Base-by-base conservation (phyloP, 2,888 invertebrate genomes). In the Chrysolina haemoptera region DNA sequence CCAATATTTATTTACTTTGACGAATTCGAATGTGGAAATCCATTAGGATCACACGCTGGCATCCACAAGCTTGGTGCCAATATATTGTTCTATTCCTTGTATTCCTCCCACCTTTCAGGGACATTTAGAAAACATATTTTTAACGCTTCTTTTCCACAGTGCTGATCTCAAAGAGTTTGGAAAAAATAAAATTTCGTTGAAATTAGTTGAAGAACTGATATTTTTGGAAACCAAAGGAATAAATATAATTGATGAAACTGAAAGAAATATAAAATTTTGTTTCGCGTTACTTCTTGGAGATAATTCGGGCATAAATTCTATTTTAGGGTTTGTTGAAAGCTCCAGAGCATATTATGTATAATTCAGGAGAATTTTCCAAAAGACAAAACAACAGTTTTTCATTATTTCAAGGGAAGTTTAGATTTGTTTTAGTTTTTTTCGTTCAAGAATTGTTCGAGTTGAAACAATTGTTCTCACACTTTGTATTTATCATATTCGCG, bases 51-150 rank as follows among this genome's bases (percentile, higher is more conserved):
- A 18, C 63, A 63, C 9, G 65, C 76, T 35, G 80, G 79, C 2
- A 64, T 71, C 41, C 74, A 81, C 50, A 82, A 82, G 68, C 53
- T 82, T 18, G 82, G 80, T 20, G 79, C 77, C 77, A 12, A 71
- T 79, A 16, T 82, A 82, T 74, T 76, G 70, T 40, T 73, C 73
- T 1, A 14, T 82, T 8, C 71, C 79, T 18, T 79, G 75, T 69
- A 63, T 81, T 4, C 79, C 79, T 14, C 70, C 70, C 0, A 48
- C 76, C 18, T 77, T 66, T 55, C 68, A 68, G 9, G 78, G 76
- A 0, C 65, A 71, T 46, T 72, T 80, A 53, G 74, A 80, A 69
- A 81, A 79, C 68, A 78, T 78, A 12, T 79, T 81, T 66, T 63
- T 82, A 40, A 69, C 68, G 3, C 62, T 75, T 12, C 53, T 81